A percentile compares a stretch with the other conserved stretches of the same genome.
Conservation (phyloP, 2,113 vertebrate species). For the Reinhardtius hippoglossoides region DNA sequence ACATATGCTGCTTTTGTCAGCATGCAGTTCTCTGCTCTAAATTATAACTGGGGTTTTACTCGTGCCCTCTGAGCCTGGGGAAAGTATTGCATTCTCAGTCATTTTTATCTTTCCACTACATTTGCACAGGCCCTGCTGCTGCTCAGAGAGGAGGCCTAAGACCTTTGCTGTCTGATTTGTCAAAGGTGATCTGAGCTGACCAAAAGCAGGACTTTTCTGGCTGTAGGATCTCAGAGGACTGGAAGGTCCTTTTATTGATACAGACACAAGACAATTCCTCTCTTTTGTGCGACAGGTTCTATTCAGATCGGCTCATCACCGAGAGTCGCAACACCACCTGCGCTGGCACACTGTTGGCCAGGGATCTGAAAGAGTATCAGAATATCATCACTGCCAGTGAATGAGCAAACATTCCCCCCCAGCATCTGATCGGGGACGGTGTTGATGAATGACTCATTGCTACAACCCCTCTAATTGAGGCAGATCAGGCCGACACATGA, state of each 20-base stretch:
- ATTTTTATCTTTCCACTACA: constrained; percentile 62
- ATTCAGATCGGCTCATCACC: constrained; percentile 49
- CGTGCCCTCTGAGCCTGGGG: constrained; percentile 69
- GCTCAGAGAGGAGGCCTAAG: constrained; percentile 25
- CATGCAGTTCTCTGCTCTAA: constrained; percentile 76
- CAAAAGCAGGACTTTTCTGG: constrained; percentile 26
- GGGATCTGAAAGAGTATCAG: constrained; percentile 69
- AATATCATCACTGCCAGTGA: constrained; percentile 56
- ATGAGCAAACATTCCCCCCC: constrained; percentile 68
- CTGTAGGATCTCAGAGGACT: constrained; percentile 32
- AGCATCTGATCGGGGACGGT: constrained; percentile 69
- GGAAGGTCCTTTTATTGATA: constrained; percentile 51
- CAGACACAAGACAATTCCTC: constrained; percentile 37
- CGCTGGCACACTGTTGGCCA: constrained; percentile 58
- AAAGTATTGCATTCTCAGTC: constrained; percentile 66
- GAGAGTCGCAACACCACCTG: constrained; percentile 63
- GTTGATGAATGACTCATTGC: constrained; percentile 74
- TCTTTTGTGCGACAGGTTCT: constrained; percentile 44
- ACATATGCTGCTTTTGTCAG: constrained; percentile 84
- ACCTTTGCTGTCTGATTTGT: constrained; percentile 29
- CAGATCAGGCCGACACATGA: constrained; percentile 63
- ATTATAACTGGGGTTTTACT: constrained; percentile 80
- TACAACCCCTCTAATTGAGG: constrained; percentile 65
- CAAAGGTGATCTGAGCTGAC: constrained; percentile 22
- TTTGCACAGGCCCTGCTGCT: constrained; percentile 46